Base-by-base conservation (phyloP, 2,797 vertebrate genomes). In the Sebastes flavidus region DNA sequence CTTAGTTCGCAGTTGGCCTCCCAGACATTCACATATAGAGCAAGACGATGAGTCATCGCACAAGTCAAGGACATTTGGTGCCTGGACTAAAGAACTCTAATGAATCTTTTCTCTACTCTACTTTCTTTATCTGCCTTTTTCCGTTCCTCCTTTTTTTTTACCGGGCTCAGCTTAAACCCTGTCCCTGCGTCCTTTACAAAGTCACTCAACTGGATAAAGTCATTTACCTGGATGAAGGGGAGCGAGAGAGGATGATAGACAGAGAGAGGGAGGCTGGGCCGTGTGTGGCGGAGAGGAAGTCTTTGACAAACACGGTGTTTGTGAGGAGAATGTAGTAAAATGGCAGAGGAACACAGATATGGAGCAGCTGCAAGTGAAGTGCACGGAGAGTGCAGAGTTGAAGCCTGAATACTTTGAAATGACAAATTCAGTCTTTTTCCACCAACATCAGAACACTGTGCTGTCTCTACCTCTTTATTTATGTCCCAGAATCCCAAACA, bases 181-280 rank as follows among this genome's bases (percentile, higher is more conserved):
- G 83, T 80, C 86, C 81, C 73, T 4, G 9, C 34, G 59, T 89
- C 90, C 92, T 94, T 72, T 94, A 93, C 79, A 93, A 91, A 95
- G 88, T 91, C 94, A 93, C 82, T 94, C 90, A 94, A 78, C 90
- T 94, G 92, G 84, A 95, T 87, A 90, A 95, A 95, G 92, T 93
- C 59, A 94, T 95, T 95, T 95, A 94, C 93, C 93, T 92, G 90
- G 72, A 90, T 84, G 90, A 89, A 83, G 84, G 77, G 74, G 77
- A 65, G 82, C 1, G 10, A 59, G 65, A 72, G 81, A 72, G 65
- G 59, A 14, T 49, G 59, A 55, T 55, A 71, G 80, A 68, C 36
- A 52, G 80, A 34, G 42, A 18, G 62, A 59, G 60, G 24, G 77
- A 36, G 60, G 14, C 13, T 20, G 65, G 25, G 75, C 3, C 1